Base-by-base conservation (phyloP, 2,888 invertebrate species). In the Dendrolimus houi region DNA sequence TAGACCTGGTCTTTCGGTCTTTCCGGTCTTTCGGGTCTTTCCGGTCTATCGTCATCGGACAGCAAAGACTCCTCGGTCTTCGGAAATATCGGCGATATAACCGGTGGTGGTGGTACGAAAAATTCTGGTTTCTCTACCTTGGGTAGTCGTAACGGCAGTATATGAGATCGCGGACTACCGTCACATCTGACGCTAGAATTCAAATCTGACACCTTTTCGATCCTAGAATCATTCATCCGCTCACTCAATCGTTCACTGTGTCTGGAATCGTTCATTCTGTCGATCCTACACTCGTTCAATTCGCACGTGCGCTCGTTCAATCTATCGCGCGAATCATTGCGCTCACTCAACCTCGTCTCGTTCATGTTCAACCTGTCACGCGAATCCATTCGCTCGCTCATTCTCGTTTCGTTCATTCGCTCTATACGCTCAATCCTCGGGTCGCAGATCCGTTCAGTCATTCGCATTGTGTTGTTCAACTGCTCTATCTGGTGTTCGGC, bases 51-150 rank as follows among this genome's bases (percentile, higher is more conserved):
- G n/a, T 85, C 85, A 29, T 84, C 85, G 64, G 87, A 86, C 42
- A 89, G 64, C 56, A 88, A 69, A 8, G 88, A 85, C 61, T 90
- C 88, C 58, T 90, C 90, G 0, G 87, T 88, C 12, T 85, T 88
- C 2, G 89, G 89, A 0, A 89, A 85, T 63, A 89, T 53, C 1
- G 88, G 87, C 1, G 87, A 86, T 8, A 80, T 73, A 59, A 74
- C 71, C 12, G 80, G 73, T 0, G 79, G 79, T 0, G 79, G 79
- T 0, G 81, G 79, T 0, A 73, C 74, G 60, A 82, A 85, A 57
- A 85, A 86, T 1, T 87, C 85, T 1, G 77, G 70, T 58, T 83
- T 85, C 9, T 59, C 72, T 0, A 79, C 77, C 52, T 84, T 83
- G 0, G 73, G 74, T 55, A 85, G 74, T 7, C 87, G 73, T 55